These are phyloP conservation scores for Gambelia wislizenii DNA, from an alignment of 2,797 vertebrate genomes.

Conservation along the genomic window DNA sequence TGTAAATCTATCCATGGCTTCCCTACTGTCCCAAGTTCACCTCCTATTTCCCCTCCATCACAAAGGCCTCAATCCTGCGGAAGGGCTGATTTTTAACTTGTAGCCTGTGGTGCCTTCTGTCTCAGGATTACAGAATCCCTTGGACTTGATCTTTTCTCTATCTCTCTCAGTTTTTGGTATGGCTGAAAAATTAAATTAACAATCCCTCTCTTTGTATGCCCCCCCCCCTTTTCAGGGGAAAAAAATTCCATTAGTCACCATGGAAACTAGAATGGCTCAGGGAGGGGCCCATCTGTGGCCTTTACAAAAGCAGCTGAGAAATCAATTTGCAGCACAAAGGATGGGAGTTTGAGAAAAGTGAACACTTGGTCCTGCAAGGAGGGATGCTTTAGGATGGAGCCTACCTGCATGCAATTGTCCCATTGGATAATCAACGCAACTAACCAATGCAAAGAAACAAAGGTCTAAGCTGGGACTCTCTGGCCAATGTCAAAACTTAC, in stretches of 20 bases:
- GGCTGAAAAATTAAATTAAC: slow-evolving; percentile 35
- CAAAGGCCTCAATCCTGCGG: not conserved
- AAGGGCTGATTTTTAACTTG: no score
- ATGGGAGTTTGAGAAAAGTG: not conserved
- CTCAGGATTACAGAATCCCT: not conserved
- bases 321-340: slow-evolving; percentile 40
- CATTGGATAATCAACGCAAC: no score
- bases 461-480: no score
- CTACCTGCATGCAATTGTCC: rapidly evolving
- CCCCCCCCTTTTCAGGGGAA: slow-evolving; percentile 23
- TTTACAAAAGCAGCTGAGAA: slow-evolving; percentile 11
- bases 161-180: not conserved
- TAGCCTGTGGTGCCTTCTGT: not conserved
- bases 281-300: slow-evolving; percentile 39
- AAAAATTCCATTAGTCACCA: slow-evolving; percentile 72
- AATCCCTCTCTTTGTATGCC: slow-evolving; percentile 41
- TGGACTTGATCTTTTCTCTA: not conserved
- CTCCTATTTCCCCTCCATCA: rapidly evolving
- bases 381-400: not conserved
- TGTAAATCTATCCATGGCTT: not conserved
- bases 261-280: slow-evolving; percentile 18
- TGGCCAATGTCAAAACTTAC: not conserved
- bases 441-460: not conserved
- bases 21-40: not conserved
- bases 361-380: not conserved